These are phyloP conservation scores for Cecidostiba fungosa DNA, from an alignment of 2,888 invertebrate species.

Conservation along the genomic window DNA sequence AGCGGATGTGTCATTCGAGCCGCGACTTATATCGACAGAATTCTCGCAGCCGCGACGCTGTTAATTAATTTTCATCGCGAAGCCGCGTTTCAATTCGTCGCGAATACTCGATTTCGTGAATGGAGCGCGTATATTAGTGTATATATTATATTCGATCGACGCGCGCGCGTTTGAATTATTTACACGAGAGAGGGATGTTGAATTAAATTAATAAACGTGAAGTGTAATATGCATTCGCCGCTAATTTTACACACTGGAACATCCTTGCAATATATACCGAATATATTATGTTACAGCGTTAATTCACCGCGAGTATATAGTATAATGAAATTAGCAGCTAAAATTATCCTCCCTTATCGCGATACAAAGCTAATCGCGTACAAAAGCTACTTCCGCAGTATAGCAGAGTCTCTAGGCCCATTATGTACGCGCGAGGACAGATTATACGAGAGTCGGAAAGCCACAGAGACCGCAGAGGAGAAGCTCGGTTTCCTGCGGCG, in stretches of 20 bases:
- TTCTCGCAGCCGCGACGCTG: not conserved
- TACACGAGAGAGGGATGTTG: not conserved
- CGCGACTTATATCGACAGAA: conserved; percentile 48
- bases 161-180: not conserved
- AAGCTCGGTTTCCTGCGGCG: conserved; percentile 19
- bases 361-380: not conserved
- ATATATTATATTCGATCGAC: not conserved
- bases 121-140: not conserved
- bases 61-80: conserved; percentile 51
- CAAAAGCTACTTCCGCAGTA: not conserved
- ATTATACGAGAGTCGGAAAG: conserved; percentile 24
- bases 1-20: conserved; percentile 35
- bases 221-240: too few species aligned
- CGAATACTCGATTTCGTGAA: conserved; percentile 23
- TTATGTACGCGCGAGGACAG: not conserved
- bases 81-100: conserved; percentile 13
- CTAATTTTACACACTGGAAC: too few species aligned
- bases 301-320: too few species aligned
- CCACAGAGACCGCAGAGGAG: conserved; percentile 44
- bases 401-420: not conserved
- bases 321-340: not conserved
- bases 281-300: too few species aligned
- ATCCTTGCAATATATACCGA: too few species aligned
- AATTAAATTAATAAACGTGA: not conserved
- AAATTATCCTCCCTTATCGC: not conserved